phyloP scores from a whole-genome alignment of 2,113 vertebrate species.

The Pogona vitticeps region DNA sequence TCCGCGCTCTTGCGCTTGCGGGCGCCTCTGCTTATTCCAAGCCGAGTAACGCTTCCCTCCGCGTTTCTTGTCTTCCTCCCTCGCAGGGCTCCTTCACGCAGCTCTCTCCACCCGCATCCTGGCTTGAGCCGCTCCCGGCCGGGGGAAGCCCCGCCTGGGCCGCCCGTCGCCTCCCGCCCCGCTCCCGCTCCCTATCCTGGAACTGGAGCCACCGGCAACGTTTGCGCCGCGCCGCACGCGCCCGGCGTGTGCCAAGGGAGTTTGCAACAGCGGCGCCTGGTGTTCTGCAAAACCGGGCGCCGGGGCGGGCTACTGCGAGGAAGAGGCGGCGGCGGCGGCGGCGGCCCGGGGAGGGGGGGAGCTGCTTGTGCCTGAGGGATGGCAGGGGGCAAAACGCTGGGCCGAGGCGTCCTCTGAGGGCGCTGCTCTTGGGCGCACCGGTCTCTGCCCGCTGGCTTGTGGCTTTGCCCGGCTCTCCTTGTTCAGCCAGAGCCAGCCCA shows the following conservation, averaged over 20 bases:
- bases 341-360: background rate
- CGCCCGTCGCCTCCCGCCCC: too few relatives aligned
- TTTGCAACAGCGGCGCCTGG: background rate
- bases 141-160: background rate
- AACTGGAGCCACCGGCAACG: background rate
- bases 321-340: background rate
- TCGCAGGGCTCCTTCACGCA: background rate
- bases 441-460: too few relatives aligned
- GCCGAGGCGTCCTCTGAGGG: background rate
- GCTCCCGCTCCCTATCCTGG: background rate
- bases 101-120: too few relatives aligned
- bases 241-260: background rate
- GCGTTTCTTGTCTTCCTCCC: too few relatives aligned
- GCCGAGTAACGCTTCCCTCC: too few relatives aligned
- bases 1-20: background rate
- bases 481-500: conserved; percentile 35
- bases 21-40: accelerated
- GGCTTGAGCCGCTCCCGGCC: background rate
- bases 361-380: background rate
- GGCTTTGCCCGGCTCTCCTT: background rate
- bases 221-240: background rate
- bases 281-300: background rate
- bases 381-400: background rate
- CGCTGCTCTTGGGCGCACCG: conserved; percentile 24
- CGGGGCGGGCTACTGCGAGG: background rate